Base-by-base conservation (phyloP, 2,888 invertebrate genomes). In the Pelosia muscerda region DNA sequence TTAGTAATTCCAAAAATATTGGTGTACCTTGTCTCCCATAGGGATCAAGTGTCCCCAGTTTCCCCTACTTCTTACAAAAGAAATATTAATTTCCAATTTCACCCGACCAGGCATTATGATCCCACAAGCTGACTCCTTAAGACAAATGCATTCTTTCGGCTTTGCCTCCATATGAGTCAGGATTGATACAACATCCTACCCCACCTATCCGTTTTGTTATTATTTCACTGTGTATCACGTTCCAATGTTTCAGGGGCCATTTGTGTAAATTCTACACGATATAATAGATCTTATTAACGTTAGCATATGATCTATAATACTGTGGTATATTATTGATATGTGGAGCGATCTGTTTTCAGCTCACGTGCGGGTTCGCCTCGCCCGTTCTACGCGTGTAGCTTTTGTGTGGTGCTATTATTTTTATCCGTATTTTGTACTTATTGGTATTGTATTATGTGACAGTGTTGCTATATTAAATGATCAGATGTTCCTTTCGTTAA, bases 341-440 rank as follows among this genome's bases (percentile, higher is more conserved):
- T 87, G 89, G 81, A 75, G 76, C 82, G 78, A 84, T 88, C 94
- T 87, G 91, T 85, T 86, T 91, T 87, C 93, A 66, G 70, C 81
- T 93, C 94, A 94, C 94, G 94, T 94, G 72, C 79, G 65, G 71
- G 89, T 88, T 89, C 88, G 89, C 85, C 87, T 90, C 89, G 86
- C 83, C 28, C 84, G 82, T 82, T 82, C 84, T 84, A 83, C 83
- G 86, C 88, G 89, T 89, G 86, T 84, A 84, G 81, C 82, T 87
- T 88, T 88, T 89, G 90, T 89, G 86, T 84, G 84, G 72, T 79
- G 87, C 78, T 87, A 88, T 90, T 90, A 90, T 92, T 91, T 90
- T 92, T 91, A 89, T 90, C 88, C 89, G 83, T 85, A 86, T 89
- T 89, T 89, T 88, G 90, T 90, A 86, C 90, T 90, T 92, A 92